A percentile compares a stretch with the other conserved stretches of the same genome.
phyloP scores from a whole-genome alignment of 2,113 vertebrate genomes.

The Seriola aureovittata region DNA sequence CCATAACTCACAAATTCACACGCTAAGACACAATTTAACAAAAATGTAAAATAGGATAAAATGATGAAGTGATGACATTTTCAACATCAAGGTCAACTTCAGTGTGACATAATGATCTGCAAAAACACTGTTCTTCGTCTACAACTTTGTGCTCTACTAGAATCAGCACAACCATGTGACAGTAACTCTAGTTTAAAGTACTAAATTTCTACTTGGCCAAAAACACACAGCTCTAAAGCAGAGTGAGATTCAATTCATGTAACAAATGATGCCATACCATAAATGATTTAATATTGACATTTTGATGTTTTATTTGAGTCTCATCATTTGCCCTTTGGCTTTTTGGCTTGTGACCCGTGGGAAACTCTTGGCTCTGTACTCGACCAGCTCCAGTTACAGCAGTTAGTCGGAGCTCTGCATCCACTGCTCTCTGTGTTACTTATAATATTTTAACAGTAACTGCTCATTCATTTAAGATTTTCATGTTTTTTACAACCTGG shows the following conservation, averaged over 20 bases:
- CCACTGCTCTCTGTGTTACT: background rate
- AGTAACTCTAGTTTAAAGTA: background rate
- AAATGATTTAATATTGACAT: background rate
- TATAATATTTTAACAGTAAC: background rate
- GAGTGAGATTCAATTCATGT: background rate
- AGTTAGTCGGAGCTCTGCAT: background rate
- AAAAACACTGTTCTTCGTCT: no score
- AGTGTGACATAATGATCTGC: no score
- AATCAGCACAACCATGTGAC: no score
- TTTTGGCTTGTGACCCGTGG: background rate
- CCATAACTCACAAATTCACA: no score
- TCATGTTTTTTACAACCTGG: background rate
- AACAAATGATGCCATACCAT: no score
- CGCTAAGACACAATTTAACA: no score
- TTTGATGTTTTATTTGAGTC: background rate
- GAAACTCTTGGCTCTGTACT: background rate
- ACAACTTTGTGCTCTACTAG: no score
- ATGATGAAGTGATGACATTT: no score
- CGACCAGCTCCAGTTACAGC: slow-evolving; percentile 1
- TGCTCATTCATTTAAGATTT: background rate
- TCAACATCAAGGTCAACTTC: no score
- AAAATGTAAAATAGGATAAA: no score
- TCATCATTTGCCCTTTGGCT: background rate
- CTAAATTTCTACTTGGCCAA: background rate
- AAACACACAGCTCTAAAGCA: no score